Percentiles rank a stretch among this genome's conserved stretches.
Conservation (phyloP, 2,888 invertebrate genomes). For the Escarpia spicata region DNA sequence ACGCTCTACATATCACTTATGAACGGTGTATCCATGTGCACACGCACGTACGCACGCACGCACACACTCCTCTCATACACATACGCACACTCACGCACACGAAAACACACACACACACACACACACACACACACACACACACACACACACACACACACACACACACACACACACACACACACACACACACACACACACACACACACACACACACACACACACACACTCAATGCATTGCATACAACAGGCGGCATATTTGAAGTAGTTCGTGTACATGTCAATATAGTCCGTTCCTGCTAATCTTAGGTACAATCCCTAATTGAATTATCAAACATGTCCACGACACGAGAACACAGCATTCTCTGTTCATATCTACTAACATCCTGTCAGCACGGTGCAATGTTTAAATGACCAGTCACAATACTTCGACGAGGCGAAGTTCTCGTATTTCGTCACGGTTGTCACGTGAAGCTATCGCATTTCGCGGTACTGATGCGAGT, state of each 20-base stretch:
- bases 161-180: too few relatives aligned
- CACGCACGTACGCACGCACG: neutral
- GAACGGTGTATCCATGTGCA: neutral
- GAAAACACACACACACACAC: too few relatives aligned
- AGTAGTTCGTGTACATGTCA: neutral
- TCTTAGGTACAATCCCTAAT: neutral
- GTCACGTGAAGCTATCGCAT: neutral
- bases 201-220: too few relatives aligned
- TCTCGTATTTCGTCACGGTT: neutral
- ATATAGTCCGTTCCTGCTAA: neutral
- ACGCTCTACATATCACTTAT: neutral
- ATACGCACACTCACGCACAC: too few relatives aligned
- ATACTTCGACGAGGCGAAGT: neutral
- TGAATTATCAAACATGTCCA: neutral
- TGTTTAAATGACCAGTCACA: neutral
- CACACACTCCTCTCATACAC: too few relatives aligned
- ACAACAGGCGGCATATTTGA: too few relatives aligned
- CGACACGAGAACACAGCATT: neutral
- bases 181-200: too few relatives aligned
- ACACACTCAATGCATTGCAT: too few relatives aligned
- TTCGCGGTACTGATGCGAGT: neutral
- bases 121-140: too few relatives aligned
- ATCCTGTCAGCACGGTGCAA: neutral
- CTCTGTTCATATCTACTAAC: neutral
- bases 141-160: too few relatives aligned